Conservation (phyloP, 1,140 invertebrate species). For the Rhagoletis pomonella region DNA sequence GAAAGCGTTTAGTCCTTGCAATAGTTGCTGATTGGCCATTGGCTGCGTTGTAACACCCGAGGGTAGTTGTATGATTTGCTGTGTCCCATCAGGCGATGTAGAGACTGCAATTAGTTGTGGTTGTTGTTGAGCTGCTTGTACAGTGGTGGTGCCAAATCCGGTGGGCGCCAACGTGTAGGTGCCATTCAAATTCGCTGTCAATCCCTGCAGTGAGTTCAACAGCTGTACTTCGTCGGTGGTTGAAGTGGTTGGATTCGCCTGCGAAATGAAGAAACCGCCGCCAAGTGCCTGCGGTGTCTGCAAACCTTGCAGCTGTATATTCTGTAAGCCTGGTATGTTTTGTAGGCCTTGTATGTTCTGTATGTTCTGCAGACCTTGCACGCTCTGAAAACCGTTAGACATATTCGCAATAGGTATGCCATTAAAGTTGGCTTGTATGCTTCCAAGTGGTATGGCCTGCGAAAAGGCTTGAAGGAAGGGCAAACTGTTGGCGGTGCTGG, state of each 20-base stretch:
- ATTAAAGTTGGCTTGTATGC: slow-evolving; percentile 46
- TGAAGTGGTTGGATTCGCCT: slow-evolving; percentile 59
- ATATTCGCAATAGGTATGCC: slow-evolving; percentile 53
- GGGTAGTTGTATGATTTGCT: slow-evolving; percentile 70
- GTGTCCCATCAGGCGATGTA: slow-evolving; percentile 69
- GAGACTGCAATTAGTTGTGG: slow-evolving; percentile 68
- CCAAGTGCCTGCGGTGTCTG: slow-evolving; percentile 66
- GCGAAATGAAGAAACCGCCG: slow-evolving; percentile 68
- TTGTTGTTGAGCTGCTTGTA: slow-evolving; percentile 59
- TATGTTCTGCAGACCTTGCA: slow-evolving; percentile 70
- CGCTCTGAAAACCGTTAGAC: slow-evolving; percentile 67
- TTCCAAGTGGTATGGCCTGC: slow-evolving; percentile 64
- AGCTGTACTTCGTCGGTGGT: slow-evolving; percentile 65
- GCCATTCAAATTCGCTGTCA: slow-evolving; percentile 68
- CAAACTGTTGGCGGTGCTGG: slow-evolving; percentile 60
- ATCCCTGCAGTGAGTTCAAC: slow-evolving; percentile 66
- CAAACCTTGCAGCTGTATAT: slow-evolving; percentile 61
- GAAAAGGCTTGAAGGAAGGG: slow-evolving; percentile 68
- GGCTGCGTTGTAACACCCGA: slow-evolving; percentile 56
- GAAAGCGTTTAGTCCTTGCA: slow-evolving; percentile 61
- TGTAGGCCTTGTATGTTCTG: slow-evolving; percentile 69
- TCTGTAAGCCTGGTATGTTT: slow-evolving; percentile 67
- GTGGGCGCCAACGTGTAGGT: slow-evolving; percentile 66
- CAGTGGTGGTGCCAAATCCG: slow-evolving; percentile 30
- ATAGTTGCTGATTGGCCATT: slow-evolving; percentile 51